phyloP scores from a whole-genome alignment of 2,113 vertebrate genomes.

The Myocastor coypus region DNA sequence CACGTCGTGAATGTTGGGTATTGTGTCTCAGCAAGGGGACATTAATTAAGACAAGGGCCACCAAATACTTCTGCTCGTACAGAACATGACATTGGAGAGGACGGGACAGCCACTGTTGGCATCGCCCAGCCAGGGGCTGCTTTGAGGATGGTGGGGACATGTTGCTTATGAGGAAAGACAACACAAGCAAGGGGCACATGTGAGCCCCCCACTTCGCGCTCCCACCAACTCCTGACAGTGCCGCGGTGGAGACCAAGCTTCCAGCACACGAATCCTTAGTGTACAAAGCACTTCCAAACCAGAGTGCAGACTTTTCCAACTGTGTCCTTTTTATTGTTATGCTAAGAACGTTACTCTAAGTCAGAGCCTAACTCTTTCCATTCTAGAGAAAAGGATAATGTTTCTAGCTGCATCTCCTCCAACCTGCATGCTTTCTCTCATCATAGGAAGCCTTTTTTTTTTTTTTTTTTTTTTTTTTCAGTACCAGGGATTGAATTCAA shows the following conservation, averaged over 20 bases:
- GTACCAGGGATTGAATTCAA: too few species aligned
- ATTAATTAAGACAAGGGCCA: not conserved
- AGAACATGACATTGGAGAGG: not conserved
- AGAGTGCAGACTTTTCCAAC: not conserved
- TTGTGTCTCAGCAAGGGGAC: not conserved
- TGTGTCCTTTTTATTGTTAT: not conserved
- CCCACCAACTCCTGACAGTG: not conserved
- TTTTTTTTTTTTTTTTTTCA: not conserved
- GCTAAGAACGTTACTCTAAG: not conserved
- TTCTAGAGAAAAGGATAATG: not conserved
- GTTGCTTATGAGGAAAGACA: not conserved
- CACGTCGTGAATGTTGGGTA: not conserved
- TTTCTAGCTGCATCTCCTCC: not conserved
- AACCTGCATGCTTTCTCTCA: too few species aligned
- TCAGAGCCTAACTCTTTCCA: not conserved
- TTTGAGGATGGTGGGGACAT: not conserved
- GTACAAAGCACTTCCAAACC: not conserved
- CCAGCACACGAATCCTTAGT: not conserved
- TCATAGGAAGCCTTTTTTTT: not conserved
- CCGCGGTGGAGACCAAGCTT: not conserved
- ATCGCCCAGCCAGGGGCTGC: not conserved
- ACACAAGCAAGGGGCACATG: not conserved
- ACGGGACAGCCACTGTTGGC: not conserved
- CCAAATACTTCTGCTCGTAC: not conserved
- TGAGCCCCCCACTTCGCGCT: not conserved